These are phyloP conservation scores for Heterodera schachtii DNA, from an alignment of 1,140 invertebrate species.

Conservation along the genomic window DNA sequence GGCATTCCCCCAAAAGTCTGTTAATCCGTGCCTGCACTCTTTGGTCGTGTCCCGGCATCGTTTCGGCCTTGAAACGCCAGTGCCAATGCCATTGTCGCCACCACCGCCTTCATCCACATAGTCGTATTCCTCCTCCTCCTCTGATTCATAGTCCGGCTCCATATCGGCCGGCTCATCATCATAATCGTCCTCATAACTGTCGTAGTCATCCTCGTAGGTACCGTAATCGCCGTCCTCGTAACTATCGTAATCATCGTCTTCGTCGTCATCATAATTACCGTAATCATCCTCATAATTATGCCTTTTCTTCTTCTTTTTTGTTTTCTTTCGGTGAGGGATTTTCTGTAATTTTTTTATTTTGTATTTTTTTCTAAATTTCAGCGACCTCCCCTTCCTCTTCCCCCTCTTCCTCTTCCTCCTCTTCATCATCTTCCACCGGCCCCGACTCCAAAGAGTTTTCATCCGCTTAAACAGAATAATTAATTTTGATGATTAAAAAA, in stretches of 20 bases:
- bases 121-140: background rate
- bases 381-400: background rate
- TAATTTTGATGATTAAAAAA: background rate
- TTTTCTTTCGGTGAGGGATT: background rate
- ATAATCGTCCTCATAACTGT: conserved; percentile 1
- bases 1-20: too few species aligned
- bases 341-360: background rate
- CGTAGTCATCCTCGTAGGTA: background rate
- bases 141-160: background rate
- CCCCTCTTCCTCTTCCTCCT: background rate
- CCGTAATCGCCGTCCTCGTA: background rate
- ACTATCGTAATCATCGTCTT: background rate
- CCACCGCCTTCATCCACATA: background rate
- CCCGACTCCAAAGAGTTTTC: background rate
- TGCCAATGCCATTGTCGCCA: background rate
- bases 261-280: background rate
- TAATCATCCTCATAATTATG: background rate
- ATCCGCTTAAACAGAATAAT: background rate
- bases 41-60: background rate
- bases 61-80: background rate
- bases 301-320: background rate
- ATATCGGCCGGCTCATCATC: background rate
- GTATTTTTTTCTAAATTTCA: background rate
- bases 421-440: background rate
- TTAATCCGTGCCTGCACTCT: background rate